Evolutionary conservation across 2,797 vertebrate genomes (phyloP), one percentile per base, ranked within the genome.

Genomic region (Crenuchus spilurus): DNA sequence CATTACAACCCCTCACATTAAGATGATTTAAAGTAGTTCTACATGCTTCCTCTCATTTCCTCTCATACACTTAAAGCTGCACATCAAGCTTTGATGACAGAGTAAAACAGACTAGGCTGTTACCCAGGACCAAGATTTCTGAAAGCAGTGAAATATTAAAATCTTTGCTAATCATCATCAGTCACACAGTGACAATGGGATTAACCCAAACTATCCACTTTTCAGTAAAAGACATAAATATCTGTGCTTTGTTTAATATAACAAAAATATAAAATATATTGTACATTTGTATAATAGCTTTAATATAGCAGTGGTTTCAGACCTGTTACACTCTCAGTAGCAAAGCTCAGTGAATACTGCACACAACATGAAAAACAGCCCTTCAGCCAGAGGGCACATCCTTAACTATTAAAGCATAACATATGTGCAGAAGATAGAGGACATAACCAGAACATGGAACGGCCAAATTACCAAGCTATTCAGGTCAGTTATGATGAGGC

Each of bases 341-440:
- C 39, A 61, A 60, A 69, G 55, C 20, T 54, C 54, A 80, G 76
- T 81, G 9, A 54, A 85, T 80, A 72, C 87, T 84, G 83, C 31
- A 87, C 78, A 16, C 35, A 68, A 75, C 80, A 82, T 62, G 82
- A 80, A 75, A 81, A 83, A 84, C 77, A 71, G 68, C 77, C 68
- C 65, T 58, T 69, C 51, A 22, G 16, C 80, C 10, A 6, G 7
- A 54, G 33, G 41, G n/a, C 14, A 20, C 4, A 9, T 24, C 9
- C 48, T 49, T 49, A 33, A 57, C 35, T 33, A 63, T 55, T 70
- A 57, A 74, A 63, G 60, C 37, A 48, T 26, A 52, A 11, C 37
- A 62, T 57, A 54, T 67, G 67, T 67, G 24, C 61, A 44, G 33
- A 48, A 48, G 30, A 73, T 26, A 41, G 46, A 67, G 26, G 63